phyloP scores from a whole-genome alignment of 2,113 vertebrate species.

The Saimiri boliviensis region DNA sequence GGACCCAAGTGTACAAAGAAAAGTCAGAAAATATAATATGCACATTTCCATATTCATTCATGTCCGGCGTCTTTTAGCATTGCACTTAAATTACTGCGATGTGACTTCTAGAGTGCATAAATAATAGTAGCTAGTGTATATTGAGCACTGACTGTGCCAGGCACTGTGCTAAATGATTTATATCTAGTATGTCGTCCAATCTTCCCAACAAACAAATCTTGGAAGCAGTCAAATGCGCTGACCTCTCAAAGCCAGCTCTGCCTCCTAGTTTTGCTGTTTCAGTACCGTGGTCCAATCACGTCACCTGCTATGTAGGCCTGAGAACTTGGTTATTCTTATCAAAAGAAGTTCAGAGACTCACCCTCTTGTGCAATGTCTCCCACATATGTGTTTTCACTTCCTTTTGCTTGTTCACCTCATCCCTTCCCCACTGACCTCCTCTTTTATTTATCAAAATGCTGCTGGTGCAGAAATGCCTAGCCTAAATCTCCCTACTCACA shows the following conservation, averaged over 20 bases:
- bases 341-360: neutral
- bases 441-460: neutral
- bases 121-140: neutral
- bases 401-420: neutral
- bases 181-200: neutral
- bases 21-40: constrained; percentile 56
- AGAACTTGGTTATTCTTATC: neutral
- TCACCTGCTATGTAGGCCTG: neutral
- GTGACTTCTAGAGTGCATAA: neutral
- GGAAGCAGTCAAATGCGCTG: neutral
- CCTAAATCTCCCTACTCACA: neutral
- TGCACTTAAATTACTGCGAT: neutral
- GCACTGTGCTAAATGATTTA: neutral
- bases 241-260: neutral
- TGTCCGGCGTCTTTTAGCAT: neutral
- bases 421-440: neutral
- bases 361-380: neutral
- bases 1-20: constrained; percentile 54
- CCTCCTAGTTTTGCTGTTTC: neutral
- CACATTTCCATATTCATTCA: neutral
- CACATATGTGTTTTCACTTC: neutral
- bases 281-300: neutral
- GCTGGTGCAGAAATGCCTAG: neutral
- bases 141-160: neutral
- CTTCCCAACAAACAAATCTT: neutral